These are phyloP conservation scores for Drosophila mimica DNA, from an alignment of 2,888 invertebrate species.

Conservation along the genomic window DNA sequence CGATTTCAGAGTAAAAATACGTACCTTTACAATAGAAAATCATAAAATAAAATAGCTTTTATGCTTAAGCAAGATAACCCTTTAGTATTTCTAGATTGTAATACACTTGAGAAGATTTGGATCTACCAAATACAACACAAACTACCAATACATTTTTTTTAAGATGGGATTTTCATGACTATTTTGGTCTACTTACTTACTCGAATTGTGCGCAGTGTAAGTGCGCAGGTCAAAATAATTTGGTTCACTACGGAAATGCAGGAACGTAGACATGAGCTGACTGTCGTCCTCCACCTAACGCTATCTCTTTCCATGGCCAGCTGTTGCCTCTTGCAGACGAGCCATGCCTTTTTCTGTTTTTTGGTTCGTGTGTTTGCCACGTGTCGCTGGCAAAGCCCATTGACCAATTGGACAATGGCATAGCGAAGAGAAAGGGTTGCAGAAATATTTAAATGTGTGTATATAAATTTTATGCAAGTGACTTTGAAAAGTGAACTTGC, in stretches of 20 bases:
- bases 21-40: background rate
- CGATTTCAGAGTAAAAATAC: background rate
- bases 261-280: slow-evolving; percentile 22
- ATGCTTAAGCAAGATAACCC: background rate
- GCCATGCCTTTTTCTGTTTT: slow-evolving; percentile 16
- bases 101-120: background rate
- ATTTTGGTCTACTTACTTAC: background rate
- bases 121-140: background rate
- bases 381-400: slow-evolving; percentile 66
- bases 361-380: slow-evolving; percentile 76
- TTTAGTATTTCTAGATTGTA: background rate
- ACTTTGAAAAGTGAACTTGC: slow-evolving; percentile 72
- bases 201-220: slow-evolving; percentile 56
- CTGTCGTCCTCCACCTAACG: slow-evolving; percentile 33
- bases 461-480: slow-evolving; percentile 23
- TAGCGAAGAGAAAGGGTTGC: background rate
- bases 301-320: slow-evolving; percentile 57
- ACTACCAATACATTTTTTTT: background rate
- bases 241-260: slow-evolving; percentile 64
- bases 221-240: slow-evolving; percentile 75
- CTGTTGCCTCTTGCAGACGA: slow-evolving; percentile 51
- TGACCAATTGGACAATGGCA: slow-evolving; percentile 59
- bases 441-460: slow-evolving; percentile 15
- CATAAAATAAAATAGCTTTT: background rate
- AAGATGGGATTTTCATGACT: background rate